These are phyloP conservation scores for Ellobius talpinus DNA, from an alignment of 2,113 vertebrate genomes.

Conservation along the genomic window DNA sequence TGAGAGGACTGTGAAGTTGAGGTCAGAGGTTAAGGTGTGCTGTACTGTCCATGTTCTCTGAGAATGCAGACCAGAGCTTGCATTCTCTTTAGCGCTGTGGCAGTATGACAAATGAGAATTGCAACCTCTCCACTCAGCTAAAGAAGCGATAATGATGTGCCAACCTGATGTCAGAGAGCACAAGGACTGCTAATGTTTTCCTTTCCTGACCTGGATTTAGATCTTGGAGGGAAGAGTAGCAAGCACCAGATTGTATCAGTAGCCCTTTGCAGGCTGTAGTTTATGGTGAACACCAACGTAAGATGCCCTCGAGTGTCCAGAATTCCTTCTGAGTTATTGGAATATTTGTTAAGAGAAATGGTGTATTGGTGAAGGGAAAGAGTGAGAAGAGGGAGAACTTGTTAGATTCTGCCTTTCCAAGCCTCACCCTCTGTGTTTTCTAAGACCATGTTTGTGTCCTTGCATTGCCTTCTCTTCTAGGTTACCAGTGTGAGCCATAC, in stretches of 20 bases:
- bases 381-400: neutral
- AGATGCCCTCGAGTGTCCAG: neutral
- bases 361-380: neutral
- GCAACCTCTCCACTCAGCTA: neutral
- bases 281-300: neutral
- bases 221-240: neutral
- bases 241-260: neutral
- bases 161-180: neutral
- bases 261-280: neutral
- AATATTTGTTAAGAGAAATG: neutral
- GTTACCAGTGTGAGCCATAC: constrained; percentile 93
- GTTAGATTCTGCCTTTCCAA: neutral
- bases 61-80: neutral
- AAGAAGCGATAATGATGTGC: neutral
- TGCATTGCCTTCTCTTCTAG: constrained; percentile 80
- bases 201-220: neutral
- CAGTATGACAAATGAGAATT: neutral
- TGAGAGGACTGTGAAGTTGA: neutral
- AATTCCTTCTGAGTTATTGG: neutral
- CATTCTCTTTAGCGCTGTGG: neutral
- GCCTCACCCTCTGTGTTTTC: neutral
- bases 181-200: neutral
- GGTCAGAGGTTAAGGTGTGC: neutral
- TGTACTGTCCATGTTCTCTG: neutral
- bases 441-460: neutral